These are phyloP conservation scores for Turritopsis dohrnii DNA, from an alignment of 30 jellyfish, hydroid and myxozoan species.

Conservation along the genomic window DNA sequence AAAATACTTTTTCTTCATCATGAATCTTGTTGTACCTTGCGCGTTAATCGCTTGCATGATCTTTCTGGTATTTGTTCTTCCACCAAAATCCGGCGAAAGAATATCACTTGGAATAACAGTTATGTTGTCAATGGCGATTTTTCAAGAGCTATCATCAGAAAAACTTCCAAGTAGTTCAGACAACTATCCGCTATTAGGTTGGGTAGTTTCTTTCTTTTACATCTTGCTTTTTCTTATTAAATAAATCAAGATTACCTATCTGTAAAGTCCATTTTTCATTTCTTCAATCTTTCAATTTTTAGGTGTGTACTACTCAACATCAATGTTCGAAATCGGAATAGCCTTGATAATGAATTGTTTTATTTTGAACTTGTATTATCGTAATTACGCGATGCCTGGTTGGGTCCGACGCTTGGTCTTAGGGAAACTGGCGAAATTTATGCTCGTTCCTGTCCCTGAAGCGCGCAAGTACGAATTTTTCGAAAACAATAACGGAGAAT, in stretches of 20 bases:
- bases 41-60: slow-evolving; percentile 93
- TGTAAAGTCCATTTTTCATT: neutral
- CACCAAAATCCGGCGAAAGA: slow-evolving; percentile 95
- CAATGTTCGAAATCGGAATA: slow-evolving; percentile 92
- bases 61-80: slow-evolving; percentile 77
- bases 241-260: neutral
- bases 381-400: slow-evolving; percentile 81
- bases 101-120: slow-evolving; percentile 86
- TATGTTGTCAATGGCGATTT: slow-evolving; percentile 86
- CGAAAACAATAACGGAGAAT: slow-evolving; percentile 3
- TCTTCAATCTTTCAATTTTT: too few relatives aligned
- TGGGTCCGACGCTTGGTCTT: slow-evolving; percentile 68
- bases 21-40: slow-evolving; percentile 88
- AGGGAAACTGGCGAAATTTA: slow-evolving; percentile 53
- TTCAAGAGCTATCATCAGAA: slow-evolving; percentile 93
- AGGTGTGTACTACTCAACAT: slow-evolving; percentile 90
- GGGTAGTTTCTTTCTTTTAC: slow-evolving; percentile 6
- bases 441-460: slow-evolving; percentile 54
- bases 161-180: slow-evolving; percentile 94
- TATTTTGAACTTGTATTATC: slow-evolving; percentile 72
- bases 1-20: slow-evolving; percentile 73
- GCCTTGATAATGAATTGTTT: slow-evolving; percentile 85
- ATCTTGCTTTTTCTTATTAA: too few relatives aligned
- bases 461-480: slow-evolving; percentile 21
- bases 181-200: slow-evolving; percentile 79